Evolutionary conservation across 2,888 invertebrate genomes (phyloP).

Genomic region (Lasioglossum pauxillum): DNA sequence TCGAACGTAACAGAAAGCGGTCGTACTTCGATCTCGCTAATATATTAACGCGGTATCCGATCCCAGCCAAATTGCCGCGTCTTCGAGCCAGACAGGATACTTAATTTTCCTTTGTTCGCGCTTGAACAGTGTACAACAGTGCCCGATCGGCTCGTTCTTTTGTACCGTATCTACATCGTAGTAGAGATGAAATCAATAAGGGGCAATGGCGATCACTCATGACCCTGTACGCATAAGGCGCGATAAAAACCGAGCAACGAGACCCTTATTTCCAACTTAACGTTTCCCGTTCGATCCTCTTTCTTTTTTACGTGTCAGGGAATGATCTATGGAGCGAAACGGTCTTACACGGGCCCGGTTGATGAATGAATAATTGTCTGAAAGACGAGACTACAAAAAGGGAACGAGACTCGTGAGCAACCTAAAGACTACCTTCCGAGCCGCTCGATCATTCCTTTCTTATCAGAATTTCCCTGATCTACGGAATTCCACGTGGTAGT

Average conservation of each 20-base stretch:
- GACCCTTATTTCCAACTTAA: constrained; percentile 33
- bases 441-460: neutral
- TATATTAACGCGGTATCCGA: constrained; percentile 77
- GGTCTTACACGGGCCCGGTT: constrained; percentile 22
- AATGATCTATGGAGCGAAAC: constrained; percentile 45
- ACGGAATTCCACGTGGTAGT: neutral
- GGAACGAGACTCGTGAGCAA: neutral
- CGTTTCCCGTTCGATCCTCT: neutral
- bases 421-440: neutral
- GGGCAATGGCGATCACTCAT: constrained; percentile 61
- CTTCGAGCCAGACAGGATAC: constrained; percentile 66
- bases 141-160: constrained; percentile 45
- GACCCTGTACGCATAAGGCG: constrained; percentile 26
- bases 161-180: constrained; percentile 45
- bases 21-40: constrained; percentile 71
- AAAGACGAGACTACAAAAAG: neutral
- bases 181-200: constrained; percentile 64
- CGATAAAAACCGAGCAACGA: constrained; percentile 48
- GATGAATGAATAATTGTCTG: constrained; percentile 47
- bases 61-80: constrained; percentile 76
- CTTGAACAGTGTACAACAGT: constrained; percentile 47
- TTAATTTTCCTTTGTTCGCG: constrained; percentile 75
- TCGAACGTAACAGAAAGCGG: constrained; percentile 29
- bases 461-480: neutral
- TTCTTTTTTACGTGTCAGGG: constrained; percentile 36